phyloP scores from a whole-genome alignment of 2,113 vertebrate genomes.

The Sakesphorus luctuosus region DNA sequence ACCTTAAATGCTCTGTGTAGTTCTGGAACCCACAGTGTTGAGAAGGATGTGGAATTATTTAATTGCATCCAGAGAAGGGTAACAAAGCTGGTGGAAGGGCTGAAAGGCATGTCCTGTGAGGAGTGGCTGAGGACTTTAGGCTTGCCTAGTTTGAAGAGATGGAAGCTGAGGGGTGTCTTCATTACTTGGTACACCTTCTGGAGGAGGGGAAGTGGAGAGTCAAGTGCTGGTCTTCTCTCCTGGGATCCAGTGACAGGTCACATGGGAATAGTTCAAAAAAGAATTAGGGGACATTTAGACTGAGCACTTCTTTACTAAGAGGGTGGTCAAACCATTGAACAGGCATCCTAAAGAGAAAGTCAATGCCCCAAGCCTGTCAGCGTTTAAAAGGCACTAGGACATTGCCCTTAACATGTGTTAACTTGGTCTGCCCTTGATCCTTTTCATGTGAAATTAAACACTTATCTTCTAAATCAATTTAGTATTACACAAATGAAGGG shows the following conservation, averaged over 20 bases:
- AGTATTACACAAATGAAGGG: neutral
- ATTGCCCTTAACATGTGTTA: neutral
- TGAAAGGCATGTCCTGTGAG: neutral
- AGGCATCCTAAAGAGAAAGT: neutral
- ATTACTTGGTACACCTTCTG: neutral
- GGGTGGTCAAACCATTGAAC: neutral
- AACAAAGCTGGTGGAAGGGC: neutral
- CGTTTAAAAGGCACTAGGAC: neutral
- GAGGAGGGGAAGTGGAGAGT: neutral
- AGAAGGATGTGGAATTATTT: neutral
- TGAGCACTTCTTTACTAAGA: neutral
- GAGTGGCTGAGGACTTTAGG: neutral
- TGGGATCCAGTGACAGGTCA: neutral
- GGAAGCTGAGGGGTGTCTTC: neutral
- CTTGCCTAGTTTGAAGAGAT: neutral
- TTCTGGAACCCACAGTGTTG: neutral
- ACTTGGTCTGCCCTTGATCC: neutral
- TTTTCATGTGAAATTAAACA: neutral
- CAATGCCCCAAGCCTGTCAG: neutral
- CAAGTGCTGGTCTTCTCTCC: neutral
- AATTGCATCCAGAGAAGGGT: neutral
- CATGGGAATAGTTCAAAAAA: neutral
- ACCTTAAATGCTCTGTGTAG: neutral
- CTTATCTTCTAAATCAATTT: neutral
- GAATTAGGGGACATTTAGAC: rapidly evolving